phyloP scores from a whole-genome alignment of 2,797 vertebrate genomes.

The Alosa sapidissima region DNA sequence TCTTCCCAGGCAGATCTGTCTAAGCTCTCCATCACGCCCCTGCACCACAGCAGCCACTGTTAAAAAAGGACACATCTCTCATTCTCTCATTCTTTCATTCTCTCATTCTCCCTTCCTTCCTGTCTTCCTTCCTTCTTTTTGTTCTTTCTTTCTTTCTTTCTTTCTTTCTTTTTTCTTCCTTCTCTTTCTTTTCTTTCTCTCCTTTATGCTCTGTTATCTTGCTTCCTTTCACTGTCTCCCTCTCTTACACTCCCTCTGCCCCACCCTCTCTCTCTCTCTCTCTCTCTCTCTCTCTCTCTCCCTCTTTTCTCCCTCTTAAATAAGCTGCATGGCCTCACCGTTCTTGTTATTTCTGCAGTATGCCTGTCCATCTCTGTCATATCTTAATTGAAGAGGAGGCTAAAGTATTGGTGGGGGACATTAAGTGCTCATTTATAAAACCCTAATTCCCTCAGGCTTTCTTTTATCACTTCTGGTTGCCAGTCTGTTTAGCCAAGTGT shows the following conservation, averaged over 20 bases:
- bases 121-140: neutral
- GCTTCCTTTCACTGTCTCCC: neutral
- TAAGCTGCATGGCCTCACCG: neutral
- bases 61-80: neutral
- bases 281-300: neutral
- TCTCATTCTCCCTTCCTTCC: neutral
- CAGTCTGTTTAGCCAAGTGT: neutral
- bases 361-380: neutral
- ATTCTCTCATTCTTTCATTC: neutral
- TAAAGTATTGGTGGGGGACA: conserved; percentile 1
- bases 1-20: conserved; percentile 18
- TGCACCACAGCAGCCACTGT: conserved; percentile 5
- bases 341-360: neutral
- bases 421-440: conserved; percentile 53
- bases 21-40: conserved; percentile 17
- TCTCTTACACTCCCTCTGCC: neutral
- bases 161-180: neutral
- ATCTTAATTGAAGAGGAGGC: neutral
- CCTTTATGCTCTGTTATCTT: neutral
- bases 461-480: neutral
- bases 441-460: conserved; percentile 38
- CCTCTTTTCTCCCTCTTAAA: neutral
- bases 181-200: conserved; percentile 1
- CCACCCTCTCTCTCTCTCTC: neutral
- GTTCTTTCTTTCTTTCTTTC: neutral